These are phyloP conservation scores for Parotocinclus haroldoi DNA, from an alignment of 2,797 vertebrate species.

Conservation along the genomic window DNA sequence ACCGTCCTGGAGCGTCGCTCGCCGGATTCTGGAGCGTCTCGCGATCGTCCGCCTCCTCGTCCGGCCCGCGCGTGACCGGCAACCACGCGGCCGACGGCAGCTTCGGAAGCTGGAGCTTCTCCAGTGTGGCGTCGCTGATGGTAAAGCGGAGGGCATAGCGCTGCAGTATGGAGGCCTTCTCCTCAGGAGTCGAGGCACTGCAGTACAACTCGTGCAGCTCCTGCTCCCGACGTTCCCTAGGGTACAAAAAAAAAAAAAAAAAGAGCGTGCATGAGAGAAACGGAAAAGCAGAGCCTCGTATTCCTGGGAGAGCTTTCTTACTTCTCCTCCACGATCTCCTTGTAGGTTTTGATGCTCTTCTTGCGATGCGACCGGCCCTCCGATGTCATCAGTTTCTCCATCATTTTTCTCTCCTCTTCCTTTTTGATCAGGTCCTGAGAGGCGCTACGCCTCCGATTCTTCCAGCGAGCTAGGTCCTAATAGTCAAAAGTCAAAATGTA, in stretches of 20 bases:
- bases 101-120: constrained; percentile 90
- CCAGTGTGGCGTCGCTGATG: constrained; percentile 93
- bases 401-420: constrained; percentile 94
- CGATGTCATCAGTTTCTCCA: constrained; percentile 84
- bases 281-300: no score
- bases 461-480: constrained; percentile 97
- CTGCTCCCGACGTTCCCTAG: constrained; percentile 88
- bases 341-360: constrained; percentile 98
- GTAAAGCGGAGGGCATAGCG: constrained; percentile 94
- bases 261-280: neutral
- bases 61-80: neutral
- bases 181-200: constrained; percentile 83
- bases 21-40: constrained; percentile 53
- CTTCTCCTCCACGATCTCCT: constrained; percentile 97
- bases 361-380: constrained; percentile 74
- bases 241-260: constrained; percentile 1
- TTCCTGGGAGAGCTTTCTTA: constrained; percentile 55
- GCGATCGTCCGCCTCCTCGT: constrained; percentile 16
- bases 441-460: constrained; percentile 88
- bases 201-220: constrained; percentile 89
- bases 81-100: constrained; percentile 59
- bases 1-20: constrained; percentile 62
- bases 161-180: constrained; percentile 86
- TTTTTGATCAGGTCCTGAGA: constrained; percentile 96
- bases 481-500: no score